Evolutionary conservation across 2,888 invertebrate genomes (phyloP), one percentile per base, ranked within the genome.

Genomic region (Pyrochroa serraticornis): DNA sequence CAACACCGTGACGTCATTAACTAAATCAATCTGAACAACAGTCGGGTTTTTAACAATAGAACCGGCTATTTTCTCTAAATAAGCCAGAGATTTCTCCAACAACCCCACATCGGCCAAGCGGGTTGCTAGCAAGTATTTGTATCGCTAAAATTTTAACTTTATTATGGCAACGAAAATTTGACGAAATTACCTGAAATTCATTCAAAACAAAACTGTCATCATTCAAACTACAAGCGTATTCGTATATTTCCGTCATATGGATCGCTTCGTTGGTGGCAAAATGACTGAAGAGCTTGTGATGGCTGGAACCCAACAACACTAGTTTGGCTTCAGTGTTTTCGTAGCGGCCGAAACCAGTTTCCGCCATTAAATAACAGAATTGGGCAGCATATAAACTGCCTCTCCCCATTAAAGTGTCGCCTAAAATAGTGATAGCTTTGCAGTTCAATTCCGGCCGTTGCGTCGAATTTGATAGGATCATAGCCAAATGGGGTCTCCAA

Each of bases 401-500:
- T 65, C 91, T 87, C 51, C 85, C 80, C 54, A 83, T 78, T 8
- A 92, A 80, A 0, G 88, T 87, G 77, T 91, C 91, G 0, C 90
- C 91, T 32, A 94, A 81, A 13, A 87, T 90, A 1, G 89, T 88
- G 58, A 91, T 87, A 6, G 90, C 89, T 72, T 89, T 87, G 7
- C 87, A 84, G 81, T 93, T 92, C 53, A 90, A 82, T 66, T 93
- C 93, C 1, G 91, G 88, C 60, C 87, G 84, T 64, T 85, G 83
- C 7, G 90, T 86, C 8, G 90, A 86, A 80, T 95, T 95, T 60
- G 97, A 91, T 49, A 98, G 84, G 70, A 99, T 88, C 87, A 98
- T 94, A 58, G 98, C 97, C 52, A 96, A 85, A 82, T 99, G 98
- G 13, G 96, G 93, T 60, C 95, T 85, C 98, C 98, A 99, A 81